Evolutionary conservation across 2,888 invertebrate species (phyloP), one percentile per base, ranked within the genome.

Genomic region (Scaeva pyrastri): DNA sequence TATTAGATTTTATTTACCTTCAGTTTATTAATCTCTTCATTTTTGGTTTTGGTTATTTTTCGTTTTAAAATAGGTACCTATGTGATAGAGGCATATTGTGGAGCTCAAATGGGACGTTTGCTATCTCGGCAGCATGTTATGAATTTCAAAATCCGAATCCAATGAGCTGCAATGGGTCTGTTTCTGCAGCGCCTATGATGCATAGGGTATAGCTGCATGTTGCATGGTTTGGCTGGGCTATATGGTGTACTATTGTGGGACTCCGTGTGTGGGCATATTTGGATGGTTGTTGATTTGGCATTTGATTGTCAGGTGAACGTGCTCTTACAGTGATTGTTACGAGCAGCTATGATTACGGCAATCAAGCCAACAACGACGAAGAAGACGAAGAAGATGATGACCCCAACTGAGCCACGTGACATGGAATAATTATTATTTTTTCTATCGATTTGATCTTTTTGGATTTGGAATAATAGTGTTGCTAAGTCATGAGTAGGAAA

Each of bases 241-340:
- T 56, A 50, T 14, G 31, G 16, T 56, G 56, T 16, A 31, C 56
- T 56, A 56, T 62, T 52, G 68, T 7, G 21, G 16, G 8, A 43
- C 48, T 68, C 71, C n/a, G 75, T 85, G 80, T 80, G 84, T 85
- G 84, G 84, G 74, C 84, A 74, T 60, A 73, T 75, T 72, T 56
- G 66, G 62, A 71, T 68, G 39, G 66, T 58, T 75, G 81, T 56
- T 72, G 72, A 39, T 73, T 76, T 68, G 60, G 60, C 68, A 73
- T 82, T 72, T 74, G 73, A 83, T 73, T 64, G 77, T 68, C 73
- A 84, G 74, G 79, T 75, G 80, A 60, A 80, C 80, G 84, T 85
- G 84, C 58, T 21, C 68, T 50, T 21, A 56, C 23, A 76, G 26
- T 72, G 71, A 84, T 74, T 70, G 48, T 50, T 36, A 68, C 52